phyloP scores from a whole-genome alignment of 2,797 vertebrate species.

The Odontamblyopus lacepedii region DNA sequence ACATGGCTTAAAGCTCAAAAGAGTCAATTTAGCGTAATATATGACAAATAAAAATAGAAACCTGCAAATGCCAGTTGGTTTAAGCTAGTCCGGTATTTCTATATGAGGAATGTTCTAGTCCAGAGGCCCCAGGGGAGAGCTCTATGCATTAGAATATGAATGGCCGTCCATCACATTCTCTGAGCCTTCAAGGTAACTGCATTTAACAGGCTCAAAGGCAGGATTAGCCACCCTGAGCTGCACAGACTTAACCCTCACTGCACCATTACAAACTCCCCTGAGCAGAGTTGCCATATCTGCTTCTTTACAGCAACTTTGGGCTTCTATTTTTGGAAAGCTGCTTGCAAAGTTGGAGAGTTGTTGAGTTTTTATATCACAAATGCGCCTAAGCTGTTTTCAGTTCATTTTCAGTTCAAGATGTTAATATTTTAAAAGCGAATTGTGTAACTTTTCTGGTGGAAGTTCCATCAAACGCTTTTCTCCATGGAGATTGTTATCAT shows the following conservation, averaged over 20 bases:
- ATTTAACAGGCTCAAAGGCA: conserved; percentile 59
- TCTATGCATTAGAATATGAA: conserved; percentile 69
- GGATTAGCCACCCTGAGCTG: conserved; percentile 57
- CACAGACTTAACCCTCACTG: conserved; percentile 42
- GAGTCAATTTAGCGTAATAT: no score
- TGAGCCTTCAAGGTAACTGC: conserved; percentile 51
- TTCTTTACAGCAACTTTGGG: background rate
- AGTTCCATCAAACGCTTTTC: no score
- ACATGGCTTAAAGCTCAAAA: no score
- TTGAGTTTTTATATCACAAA: no score
- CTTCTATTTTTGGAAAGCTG: background rate
- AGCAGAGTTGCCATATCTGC: background rate
- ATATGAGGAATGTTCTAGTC: conserved; percentile 28
- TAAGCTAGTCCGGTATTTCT: conserved; percentile 35
- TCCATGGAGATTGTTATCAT: no score
- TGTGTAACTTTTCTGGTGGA: no score
- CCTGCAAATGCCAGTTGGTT: conserved; percentile 15
- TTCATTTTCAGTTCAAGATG: no score
- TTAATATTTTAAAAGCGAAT: no score
- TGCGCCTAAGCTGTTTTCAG: no score
- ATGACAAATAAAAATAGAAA: background rate
- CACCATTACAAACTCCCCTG: background rate
- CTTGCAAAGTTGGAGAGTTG: no score
- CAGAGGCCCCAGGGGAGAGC: conserved; percentile 13
- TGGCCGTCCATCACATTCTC: conserved; percentile 43